A percentile compares a stretch with the other conserved stretches of the same genome.
Evolutionary conservation across 2,888 invertebrate genomes (phyloP).

Genomic region (Xylota segnis): DNA sequence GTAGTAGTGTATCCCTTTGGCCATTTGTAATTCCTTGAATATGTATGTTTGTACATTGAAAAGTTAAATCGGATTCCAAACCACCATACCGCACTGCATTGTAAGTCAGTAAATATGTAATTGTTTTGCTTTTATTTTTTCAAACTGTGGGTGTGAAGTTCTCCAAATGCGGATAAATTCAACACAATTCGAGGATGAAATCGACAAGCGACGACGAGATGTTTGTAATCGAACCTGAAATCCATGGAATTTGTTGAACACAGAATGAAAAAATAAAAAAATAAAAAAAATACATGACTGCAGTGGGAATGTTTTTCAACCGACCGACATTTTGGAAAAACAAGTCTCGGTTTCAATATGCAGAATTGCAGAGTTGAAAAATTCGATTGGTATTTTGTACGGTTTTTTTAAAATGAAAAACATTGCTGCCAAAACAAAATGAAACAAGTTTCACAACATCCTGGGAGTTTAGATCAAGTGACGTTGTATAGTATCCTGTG

Average conservation of each 20-base stretch:
- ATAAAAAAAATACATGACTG: not conserved
- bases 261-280: not conserved
- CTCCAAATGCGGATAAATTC: not conserved
- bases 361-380: no score
- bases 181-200: not conserved
- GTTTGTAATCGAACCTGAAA: not conserved
- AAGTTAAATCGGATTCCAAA: not conserved
- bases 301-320: not conserved
- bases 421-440: not conserved
- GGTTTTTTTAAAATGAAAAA: not conserved
- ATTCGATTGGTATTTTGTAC: no score
- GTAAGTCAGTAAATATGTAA: not conserved
- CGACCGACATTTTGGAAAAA: not conserved
- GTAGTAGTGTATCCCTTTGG: not conserved
- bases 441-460: not conserved
- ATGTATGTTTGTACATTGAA: not conserved
- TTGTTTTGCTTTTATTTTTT: not conserved
- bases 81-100: not conserved
- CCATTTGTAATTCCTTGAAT: not conserved
- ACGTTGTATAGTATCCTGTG: not conserved
- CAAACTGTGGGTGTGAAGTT: not conserved
- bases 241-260: not conserved
- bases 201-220: not conserved
- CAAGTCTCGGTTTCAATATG: not conserved
- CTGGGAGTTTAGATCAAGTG: not conserved